These are phyloP conservation scores for Sapajus apella DNA, from an alignment of 2,113 vertebrate species.

Conservation along the genomic window DNA sequence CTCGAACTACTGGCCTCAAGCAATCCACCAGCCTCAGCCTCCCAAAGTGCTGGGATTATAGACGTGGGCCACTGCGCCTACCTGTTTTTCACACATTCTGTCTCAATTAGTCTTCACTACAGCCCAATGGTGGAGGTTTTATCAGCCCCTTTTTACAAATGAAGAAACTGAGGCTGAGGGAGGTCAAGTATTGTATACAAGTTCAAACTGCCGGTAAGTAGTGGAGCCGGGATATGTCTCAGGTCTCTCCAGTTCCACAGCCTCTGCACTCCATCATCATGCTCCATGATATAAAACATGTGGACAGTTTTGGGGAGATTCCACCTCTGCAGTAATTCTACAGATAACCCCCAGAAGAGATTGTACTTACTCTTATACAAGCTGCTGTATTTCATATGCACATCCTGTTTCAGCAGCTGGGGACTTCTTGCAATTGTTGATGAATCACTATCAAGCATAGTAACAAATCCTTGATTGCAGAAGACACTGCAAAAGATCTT, in stretches of 20 bases:
- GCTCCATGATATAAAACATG: background rate
- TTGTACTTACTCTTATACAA: background rate
- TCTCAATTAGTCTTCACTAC: background rate
- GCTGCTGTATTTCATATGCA: background rate
- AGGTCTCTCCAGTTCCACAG: background rate
- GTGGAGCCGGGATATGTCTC: background rate
- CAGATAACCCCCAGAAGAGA: background rate
- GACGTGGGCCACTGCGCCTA: too few species aligned
- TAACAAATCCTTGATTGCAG: background rate
- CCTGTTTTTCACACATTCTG: background rate
- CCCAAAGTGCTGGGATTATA: too few species aligned
- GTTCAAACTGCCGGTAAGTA: background rate
- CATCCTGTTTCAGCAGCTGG: background rate
- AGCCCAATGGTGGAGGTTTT: background rate
- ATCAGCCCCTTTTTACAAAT: background rate
- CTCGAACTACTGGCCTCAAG: too few species aligned
- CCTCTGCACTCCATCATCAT: background rate
- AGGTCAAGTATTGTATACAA: background rate
- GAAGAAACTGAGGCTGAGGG: background rate
- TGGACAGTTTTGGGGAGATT: background rate
- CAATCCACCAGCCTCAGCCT: too few species aligned
- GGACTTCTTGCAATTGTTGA: background rate
- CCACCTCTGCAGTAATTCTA: background rate
- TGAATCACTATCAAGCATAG: background rate
- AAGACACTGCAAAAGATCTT: background rate